These are phyloP conservation scores for Dicrurus megarhynchus DNA, from an alignment of 2,113 vertebrate genomes.

Conservation along the genomic window DNA sequence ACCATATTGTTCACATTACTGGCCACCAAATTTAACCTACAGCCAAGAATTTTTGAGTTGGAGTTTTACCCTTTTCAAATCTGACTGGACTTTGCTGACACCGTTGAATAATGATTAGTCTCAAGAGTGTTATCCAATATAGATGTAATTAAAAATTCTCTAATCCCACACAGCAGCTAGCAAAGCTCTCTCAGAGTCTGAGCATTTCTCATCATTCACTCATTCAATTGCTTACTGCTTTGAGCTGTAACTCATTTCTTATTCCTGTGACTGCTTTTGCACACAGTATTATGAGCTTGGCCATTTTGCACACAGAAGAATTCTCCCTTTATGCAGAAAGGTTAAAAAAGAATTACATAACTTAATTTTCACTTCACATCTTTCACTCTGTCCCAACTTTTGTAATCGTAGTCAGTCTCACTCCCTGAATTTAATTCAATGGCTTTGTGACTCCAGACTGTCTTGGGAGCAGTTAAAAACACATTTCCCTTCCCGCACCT, in stretches of 20 bases:
- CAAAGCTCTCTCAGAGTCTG: not conserved
- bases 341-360: not conserved
- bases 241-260: not conserved
- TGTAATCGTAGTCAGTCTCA: not conserved
- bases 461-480: not conserved
- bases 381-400: not conserved
- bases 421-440: not conserved
- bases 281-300: not conserved
- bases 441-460: not conserved
- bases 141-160: conserved; percentile 1
- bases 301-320: not conserved
- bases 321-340: not conserved
- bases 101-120: not conserved
- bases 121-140: not conserved
- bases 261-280: not conserved
- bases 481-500: not conserved
- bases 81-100: not conserved
- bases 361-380: not conserved
- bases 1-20: not conserved
- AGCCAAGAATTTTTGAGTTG: not conserved
- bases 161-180: not conserved
- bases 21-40: not conserved
- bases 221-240: not conserved
- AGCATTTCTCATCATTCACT: not conserved
- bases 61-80: not conserved